Evolutionary conservation across 2,797 vertebrate species (phyloP), one percentile per base, ranked within the genome.

Genomic region (Eupleurogrammus muticus): DNA sequence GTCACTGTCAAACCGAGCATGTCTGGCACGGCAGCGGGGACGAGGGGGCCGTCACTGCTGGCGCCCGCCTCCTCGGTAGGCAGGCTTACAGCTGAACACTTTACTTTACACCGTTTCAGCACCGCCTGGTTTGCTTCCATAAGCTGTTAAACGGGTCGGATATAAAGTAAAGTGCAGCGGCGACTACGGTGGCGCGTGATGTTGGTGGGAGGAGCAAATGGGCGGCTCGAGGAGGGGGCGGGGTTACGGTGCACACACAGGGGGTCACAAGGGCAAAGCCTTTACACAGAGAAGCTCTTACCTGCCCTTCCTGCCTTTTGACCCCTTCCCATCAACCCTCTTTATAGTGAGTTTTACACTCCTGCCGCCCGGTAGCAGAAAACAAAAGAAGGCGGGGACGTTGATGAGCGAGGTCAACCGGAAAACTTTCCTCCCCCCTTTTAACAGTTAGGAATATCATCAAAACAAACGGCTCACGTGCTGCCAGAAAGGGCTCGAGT

Each of bases 321-420:
- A 94, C 91, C 95, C 94, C 90, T 95, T 96, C 91, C 92, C 94
- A 95, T 96, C 94, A 95, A 96, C 92, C 94, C 94, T 95, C 93
- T 96, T 95, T 95, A 96, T 92, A 91, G 92, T 93, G 93, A 96
- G 92, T 94, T 95, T 96, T 94, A 96, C 93, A 94, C 93, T 96
- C 93, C 96, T 96, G 94, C 55, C 3, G 90, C 90, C 90, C 92
- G 90, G 90, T 91, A 92, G 94, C 92, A 93, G 91, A 93, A 90
- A 90, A 95, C 92, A 95, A 87, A 95, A 93, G 93, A 93, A 83
- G 92, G 90, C 89, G 84, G 72, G 86, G 79, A 52, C 75, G 86
- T 23, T 62, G 81, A 71, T 90, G 77, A 92, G 80, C 61, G 32
- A 77, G 65, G 60, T 14, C 64, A 63, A 79, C 19, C 70, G 75